Percentiles rank a stretch among this genome's conserved stretches.
These are phyloP conservation scores for Triplophysa dalaica DNA, from an alignment of 2,113 vertebrate species.

Conservation along the genomic window DNA sequence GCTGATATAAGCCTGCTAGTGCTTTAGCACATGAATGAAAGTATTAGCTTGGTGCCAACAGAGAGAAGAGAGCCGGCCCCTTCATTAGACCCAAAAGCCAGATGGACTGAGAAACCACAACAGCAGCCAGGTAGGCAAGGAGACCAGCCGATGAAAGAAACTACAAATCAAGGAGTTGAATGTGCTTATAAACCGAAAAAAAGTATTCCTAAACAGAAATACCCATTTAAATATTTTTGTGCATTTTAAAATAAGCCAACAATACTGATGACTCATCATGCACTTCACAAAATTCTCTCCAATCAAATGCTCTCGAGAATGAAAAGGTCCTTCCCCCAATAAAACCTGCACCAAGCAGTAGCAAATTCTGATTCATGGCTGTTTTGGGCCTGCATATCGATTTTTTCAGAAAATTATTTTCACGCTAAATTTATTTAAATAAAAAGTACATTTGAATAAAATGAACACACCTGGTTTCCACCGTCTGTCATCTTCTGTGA, in stretches of 20 bases:
- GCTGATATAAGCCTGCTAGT: not conserved
- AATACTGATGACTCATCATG: too few species aligned
- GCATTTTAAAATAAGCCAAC: too few species aligned
- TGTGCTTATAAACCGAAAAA: not conserved
- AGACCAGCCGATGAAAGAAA: conserved; percentile 21
- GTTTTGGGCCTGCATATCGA: too few species aligned
- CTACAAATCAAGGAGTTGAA: not conserved
- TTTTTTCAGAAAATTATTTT: too few species aligned
- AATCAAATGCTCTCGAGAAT: too few species aligned
- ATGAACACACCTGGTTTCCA: conserved; percentile 88
- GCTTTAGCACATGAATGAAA: conserved; percentile 60
- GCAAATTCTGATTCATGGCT: too few species aligned
- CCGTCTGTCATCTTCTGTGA: conserved; percentile 90
- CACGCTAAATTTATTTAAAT: not conserved
- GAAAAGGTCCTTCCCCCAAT: too few species aligned
- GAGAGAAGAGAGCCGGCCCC: conserved; percentile 29
- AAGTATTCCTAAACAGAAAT: not conserved
- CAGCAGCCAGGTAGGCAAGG: conserved; percentile 21
- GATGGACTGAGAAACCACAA: conserved; percentile 23
- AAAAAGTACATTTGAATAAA: not conserved
- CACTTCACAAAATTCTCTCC: too few species aligned
- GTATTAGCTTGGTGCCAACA: conserved; percentile 51
- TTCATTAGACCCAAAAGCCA: conserved; percentile 26
- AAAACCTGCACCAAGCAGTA: too few species aligned
- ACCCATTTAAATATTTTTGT: too few species aligned